Evolutionary conservation across 1,140 invertebrate genomes (phyloP).

Genomic region (Aphelenchoides besseyi): DNA sequence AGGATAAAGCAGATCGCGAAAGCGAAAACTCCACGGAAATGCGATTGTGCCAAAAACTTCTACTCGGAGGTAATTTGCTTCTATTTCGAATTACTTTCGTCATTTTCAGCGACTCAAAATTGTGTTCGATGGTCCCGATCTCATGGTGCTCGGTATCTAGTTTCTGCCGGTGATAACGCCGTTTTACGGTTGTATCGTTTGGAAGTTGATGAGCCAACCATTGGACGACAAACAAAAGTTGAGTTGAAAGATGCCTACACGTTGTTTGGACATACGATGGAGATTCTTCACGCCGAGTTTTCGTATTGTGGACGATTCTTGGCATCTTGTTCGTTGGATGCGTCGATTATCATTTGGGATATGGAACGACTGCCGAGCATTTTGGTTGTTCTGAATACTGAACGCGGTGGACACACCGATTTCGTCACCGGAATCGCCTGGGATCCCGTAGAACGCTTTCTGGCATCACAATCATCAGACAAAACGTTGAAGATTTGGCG

Average conservation of each 20-base stretch:
- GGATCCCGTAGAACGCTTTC: conserved; percentile 23
- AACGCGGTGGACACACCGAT: conserved; percentile 15
- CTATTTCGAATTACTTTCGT: not conserved
- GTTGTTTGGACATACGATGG: conserved; percentile 13
- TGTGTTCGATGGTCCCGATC: conserved; percentile 14
- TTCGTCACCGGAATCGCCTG: conserved; percentile 18
- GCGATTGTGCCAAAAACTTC: not conserved
- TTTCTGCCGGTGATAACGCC: not conserved
- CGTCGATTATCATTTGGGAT: conserved; percentile 11
- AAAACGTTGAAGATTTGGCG: conserved; percentile 25
- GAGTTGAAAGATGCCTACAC: not conserved
- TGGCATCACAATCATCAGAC: conserved; percentile 25
- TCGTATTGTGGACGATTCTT: not conserved
- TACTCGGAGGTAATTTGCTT: not conserved
- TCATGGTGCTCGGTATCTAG: conserved; percentile 3
- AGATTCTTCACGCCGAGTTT: conserved; percentile 12
- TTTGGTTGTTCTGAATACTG: not conserved
- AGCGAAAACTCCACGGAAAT: not conserved
- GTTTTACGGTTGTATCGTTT: not conserved
- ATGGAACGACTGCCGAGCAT: not conserved
- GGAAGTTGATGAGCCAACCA: not conserved
- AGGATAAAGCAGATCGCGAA: not conserved
- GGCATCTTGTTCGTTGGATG: conserved; percentile 15
- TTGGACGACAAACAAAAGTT: not conserved
- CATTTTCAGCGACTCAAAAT: conserved; percentile 11